Evolutionary conservation across 92 coral and sea anemone species (phyloP).

Genomic region (Bergia sp.): DNA sequence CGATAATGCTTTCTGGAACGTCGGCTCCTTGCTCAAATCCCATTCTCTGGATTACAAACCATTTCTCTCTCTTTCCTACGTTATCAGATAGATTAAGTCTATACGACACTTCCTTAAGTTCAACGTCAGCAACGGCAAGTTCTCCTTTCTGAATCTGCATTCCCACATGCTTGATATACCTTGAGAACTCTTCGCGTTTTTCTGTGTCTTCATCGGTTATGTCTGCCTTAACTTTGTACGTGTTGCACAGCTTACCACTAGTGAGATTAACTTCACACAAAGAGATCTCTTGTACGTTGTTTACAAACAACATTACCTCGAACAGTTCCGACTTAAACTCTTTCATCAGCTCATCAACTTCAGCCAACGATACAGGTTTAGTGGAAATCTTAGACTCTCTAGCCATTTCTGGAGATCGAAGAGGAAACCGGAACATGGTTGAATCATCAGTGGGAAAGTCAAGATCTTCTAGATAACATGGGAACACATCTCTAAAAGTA

Average conservation of each 20-base stretch:
- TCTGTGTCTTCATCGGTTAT: slow-evolving; percentile 52
- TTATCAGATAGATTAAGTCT: slow-evolving; percentile 54
- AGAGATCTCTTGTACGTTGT: slow-evolving; percentile 70
- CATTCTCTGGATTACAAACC: slow-evolving; percentile 68
- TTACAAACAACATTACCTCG: slow-evolving; percentile 74
- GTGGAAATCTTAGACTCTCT: slow-evolving; percentile 35
- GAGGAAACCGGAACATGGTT: slow-evolving; percentile 77
- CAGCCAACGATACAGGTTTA: slow-evolving; percentile 4
- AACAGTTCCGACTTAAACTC: slow-evolving; percentile 65
- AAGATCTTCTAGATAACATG: slow-evolving; percentile 54
- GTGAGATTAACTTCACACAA: slow-evolving; percentile 58
- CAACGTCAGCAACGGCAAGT: background rate
- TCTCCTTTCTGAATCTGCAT: background rate
- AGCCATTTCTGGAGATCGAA: slow-evolving; percentile 52
- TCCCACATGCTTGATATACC: background rate
- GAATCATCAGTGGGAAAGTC: slow-evolving; percentile 56
- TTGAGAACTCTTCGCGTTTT: slow-evolving; percentile 35
- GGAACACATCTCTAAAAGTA: slow-evolving; percentile 60
- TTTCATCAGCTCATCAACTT: slow-evolving; percentile 48
- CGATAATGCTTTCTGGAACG: background rate
- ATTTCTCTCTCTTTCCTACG: slow-evolving; percentile 47
- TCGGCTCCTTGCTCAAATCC: slow-evolving; percentile 52
- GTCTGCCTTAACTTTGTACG: slow-evolving; percentile 52
- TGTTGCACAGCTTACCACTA: slow-evolving; percentile 38
- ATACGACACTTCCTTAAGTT: slow-evolving; percentile 52